Conservation (phyloP, 1,140 invertebrate species). For the Cephus cinctus region DNA sequence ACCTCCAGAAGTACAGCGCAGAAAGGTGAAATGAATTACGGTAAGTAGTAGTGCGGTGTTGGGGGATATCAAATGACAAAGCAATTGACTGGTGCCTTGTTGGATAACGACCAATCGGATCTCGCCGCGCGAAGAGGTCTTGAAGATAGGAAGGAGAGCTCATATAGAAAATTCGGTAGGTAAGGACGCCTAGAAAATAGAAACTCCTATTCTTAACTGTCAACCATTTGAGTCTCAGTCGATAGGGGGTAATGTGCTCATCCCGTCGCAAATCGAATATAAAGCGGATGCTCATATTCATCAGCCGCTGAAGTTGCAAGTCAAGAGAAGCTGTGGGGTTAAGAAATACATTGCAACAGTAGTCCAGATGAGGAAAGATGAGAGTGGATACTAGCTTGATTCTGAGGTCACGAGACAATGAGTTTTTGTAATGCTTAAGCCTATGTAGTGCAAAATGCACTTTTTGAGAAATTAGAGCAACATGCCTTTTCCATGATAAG, state of each 20-base stretch:
- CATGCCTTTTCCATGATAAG: background rate
- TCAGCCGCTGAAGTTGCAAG: background rate
- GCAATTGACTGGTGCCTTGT: background rate
- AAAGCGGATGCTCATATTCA: background rate
- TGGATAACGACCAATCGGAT: background rate
- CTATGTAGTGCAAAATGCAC: background rate
- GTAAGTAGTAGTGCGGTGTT: background rate
- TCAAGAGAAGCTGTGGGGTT: background rate
- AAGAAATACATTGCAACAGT: background rate
- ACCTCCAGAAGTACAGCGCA: background rate
- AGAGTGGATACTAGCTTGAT: background rate
- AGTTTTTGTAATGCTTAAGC: background rate
- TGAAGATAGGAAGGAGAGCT: background rate
- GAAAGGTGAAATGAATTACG: background rate
- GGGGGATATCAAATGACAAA: background rate
- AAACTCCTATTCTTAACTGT: background rate
- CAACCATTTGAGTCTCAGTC: background rate
- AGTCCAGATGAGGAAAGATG: background rate
- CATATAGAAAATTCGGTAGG: background rate
- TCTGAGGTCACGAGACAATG: background rate
- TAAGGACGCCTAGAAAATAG: background rate
- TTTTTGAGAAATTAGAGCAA: background rate
- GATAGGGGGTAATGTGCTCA: background rate
- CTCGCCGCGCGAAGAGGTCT: background rate
- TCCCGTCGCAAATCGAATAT: background rate